Evolutionary conservation across 2,113 vertebrate species (phyloP).

Genomic region (Pelodiscus sinensis): DNA sequence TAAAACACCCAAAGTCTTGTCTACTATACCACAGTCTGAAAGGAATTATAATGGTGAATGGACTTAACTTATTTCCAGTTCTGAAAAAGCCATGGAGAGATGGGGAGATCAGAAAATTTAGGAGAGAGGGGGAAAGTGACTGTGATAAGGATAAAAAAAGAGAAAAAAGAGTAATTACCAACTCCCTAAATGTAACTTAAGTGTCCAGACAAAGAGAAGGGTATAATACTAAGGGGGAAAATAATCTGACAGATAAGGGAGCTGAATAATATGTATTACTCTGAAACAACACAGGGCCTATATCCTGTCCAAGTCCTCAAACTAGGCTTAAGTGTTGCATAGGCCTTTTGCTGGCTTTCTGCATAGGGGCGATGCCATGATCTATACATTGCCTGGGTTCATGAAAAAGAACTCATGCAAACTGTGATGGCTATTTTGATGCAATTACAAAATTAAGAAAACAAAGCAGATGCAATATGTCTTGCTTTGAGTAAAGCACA

Average conservation of each 20-base stretch:
- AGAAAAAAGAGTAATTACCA: background rate
- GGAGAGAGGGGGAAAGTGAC: background rate
- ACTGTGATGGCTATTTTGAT: background rate
- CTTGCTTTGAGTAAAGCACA: background rate
- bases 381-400: background rate
- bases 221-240: background rate
- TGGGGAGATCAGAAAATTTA: background rate
- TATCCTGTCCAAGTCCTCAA: background rate
- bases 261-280: too few species aligned
- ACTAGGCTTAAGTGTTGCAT: background rate
- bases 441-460: background rate
- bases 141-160: background rate
- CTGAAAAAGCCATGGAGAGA: conserved; percentile 3
- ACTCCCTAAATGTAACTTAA: background rate
- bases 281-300: background rate
- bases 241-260: background rate
- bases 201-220: background rate
- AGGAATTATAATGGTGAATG: background rate
- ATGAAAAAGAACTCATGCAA: background rate
- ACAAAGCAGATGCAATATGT: background rate
- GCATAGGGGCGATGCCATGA: background rate
- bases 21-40: background rate
- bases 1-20: background rate
- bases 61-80: background rate
- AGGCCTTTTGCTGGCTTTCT: background rate